phyloP scores from a whole-genome alignment of 2,113 vertebrate genomes.

The Odontophorus gujanensis region DNA sequence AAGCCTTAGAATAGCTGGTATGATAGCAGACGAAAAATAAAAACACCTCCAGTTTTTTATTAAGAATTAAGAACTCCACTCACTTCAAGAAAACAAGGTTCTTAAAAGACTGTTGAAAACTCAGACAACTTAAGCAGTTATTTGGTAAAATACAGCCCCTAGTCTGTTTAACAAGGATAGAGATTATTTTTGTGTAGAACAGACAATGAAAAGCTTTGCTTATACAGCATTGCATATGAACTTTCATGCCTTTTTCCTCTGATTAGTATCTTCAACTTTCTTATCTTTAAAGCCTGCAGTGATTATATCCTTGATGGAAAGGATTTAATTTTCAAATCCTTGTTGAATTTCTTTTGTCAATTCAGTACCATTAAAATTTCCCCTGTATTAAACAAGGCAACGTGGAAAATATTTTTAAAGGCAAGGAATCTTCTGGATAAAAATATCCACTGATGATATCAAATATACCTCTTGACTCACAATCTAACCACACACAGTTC shows the following conservation, averaged over 20 bases:
- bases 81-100: neutral
- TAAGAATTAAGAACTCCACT: neutral
- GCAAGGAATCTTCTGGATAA: slow-evolving; percentile 4
- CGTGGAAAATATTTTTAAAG: slow-evolving; percentile 41
- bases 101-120: neutral
- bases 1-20: neutral
- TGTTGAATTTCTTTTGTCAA: slow-evolving; percentile 41
- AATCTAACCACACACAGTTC: slow-evolving; percentile 23
- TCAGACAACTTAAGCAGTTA: neutral
- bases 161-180: neutral
- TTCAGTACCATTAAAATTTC: slow-evolving; percentile 40
- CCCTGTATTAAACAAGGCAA: slow-evolving; percentile 5
- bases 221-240: slow-evolving; percentile 7
- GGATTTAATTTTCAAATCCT: slow-evolving; percentile 10
- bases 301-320: slow-evolving; percentile 30
- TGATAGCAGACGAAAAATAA: neutral
- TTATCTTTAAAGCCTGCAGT: slow-evolving; percentile 52
- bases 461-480: slow-evolving; percentile 6
- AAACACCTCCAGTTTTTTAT: neutral
- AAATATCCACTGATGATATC: neutral
- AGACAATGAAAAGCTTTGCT: neutral
- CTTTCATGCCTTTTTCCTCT: slow-evolving; percentile 50
- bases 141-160: neutral
- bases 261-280: slow-evolving; percentile 47
- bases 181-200: neutral